phyloP scores from a whole-genome alignment of 1,140 invertebrate genomes.

The Lithobius niger region DNA sequence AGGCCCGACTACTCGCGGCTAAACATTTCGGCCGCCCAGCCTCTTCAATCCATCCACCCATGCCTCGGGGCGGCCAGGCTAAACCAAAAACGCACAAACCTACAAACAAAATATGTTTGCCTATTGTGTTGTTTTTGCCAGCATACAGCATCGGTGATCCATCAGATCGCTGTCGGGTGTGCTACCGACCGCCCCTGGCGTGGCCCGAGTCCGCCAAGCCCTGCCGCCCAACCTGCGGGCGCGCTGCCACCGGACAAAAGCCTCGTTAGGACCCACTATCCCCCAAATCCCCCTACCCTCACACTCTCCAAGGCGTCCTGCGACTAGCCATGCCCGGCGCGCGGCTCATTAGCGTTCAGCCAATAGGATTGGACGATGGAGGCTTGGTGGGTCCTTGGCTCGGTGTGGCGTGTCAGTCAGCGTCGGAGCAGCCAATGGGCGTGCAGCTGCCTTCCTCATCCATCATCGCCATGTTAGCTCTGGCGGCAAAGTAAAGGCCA shows the following conservation, averaged over 20 bases:
- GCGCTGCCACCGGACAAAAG: not conserved
- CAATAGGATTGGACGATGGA: not conserved
- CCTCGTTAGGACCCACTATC: not conserved
- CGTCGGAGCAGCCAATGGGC: not conserved
- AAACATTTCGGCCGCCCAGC: no score
- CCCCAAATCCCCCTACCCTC: not conserved
- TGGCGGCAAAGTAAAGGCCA: conserved; percentile 4
- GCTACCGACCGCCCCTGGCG: no score
- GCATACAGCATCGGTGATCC: no score
- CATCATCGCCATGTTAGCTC: conserved; percentile 7
- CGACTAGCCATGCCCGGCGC: not conserved
- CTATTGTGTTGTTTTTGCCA: no score
- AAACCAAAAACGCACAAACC: no score
- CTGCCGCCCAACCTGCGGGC: not conserved
- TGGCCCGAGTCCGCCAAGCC: no score
- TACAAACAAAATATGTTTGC: no score
- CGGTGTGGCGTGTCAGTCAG: conserved; percentile 3
- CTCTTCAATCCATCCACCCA: no score
- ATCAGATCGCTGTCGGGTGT: no score
- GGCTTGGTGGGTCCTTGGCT: not conserved
- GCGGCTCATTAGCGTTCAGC: not conserved
- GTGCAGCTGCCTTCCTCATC: not conserved
- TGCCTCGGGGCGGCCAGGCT: no score
- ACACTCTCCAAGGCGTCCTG: no score
- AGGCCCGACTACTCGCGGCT: no score